Evolutionary conservation across 2,113 vertebrate genomes (phyloP), one percentile per base, ranked within the genome.

Genomic region (Phaetusa simplex): DNA sequence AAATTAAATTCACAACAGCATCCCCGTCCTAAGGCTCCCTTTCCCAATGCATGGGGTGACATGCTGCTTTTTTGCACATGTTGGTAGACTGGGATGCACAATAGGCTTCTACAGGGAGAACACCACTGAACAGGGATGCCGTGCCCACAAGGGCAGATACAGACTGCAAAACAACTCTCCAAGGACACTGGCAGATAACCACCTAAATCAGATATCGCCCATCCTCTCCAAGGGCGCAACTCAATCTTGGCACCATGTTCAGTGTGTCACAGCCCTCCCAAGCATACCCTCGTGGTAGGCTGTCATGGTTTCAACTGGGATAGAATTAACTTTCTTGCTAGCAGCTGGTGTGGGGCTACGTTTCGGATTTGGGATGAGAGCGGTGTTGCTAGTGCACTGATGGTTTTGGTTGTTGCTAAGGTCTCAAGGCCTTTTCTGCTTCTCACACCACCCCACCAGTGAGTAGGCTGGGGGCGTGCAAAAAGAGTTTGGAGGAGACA

Each of bases 231-330:
- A 11, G 34, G 49, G 6, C 0, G 2, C 69, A 61, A 45, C 27
- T 73, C 55, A 34, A 29, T 9, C 45, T 17, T 47, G 66, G 50
- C 56, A 62, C 18, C 32, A 4, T 0, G 0, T 67, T 45, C 67
- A 72, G 62, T 1, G 0, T n/a, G 43, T 29, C 62, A 45, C 47
- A 67, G 42, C 27, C 16, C 16, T 27, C 21, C 36, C 30, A 71
- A 13, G 61, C 9, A 8, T 7, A 13, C 7, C 36, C 8, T 67
- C 1, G 1, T 30, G 29, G 24, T 2, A 77, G 30, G 29, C 6
- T 43, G 27, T 32, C 29, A 15, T 22, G 42, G 42, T 66, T 66
- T 66, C 29, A 14, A 30, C 64, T 66, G 64, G 30, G 27, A 66
- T 21, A 14, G 64, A 45, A 30, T 7, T 32, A 19, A 45, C 19